Conservation (phyloP, 2,797 vertebrate genomes). For the Coluber constrictor region DNA sequence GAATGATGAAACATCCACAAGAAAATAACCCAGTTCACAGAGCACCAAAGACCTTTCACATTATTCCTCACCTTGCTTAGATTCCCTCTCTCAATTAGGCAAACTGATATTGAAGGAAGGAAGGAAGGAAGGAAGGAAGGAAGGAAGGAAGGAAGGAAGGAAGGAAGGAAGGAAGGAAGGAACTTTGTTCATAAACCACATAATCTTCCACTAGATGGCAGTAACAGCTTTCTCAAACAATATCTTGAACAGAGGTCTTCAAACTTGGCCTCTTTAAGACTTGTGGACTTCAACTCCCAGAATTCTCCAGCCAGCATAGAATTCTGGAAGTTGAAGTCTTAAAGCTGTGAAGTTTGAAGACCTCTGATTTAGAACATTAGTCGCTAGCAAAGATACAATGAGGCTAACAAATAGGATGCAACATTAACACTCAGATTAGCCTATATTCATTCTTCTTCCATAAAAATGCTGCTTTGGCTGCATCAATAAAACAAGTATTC, state of each 20-base stretch:
- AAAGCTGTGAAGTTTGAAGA: no score
- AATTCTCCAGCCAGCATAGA: no score
- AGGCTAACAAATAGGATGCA: neutral
- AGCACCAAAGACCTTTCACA: neutral
- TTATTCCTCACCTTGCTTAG: neutral
- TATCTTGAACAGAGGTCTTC: neutral
- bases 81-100: neutral
- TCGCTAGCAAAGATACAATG: neutral
- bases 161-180: neutral
- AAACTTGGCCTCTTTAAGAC: no score
- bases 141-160: neutral
- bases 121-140: neutral
- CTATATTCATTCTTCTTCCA: neutral
- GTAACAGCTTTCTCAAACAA: neutral
- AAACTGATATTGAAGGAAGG: neutral
- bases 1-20: neutral
- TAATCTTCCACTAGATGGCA: slow-evolving; percentile 12
- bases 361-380: neutral
- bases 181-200: neutral
- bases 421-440: neutral
- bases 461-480: neutral
- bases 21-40: neutral
- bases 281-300: no score
- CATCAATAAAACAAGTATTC: neutral
- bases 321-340: no score